Base-by-base conservation (phyloP, 2,113 vertebrate genomes). In the Psettodes erumei region DNA sequence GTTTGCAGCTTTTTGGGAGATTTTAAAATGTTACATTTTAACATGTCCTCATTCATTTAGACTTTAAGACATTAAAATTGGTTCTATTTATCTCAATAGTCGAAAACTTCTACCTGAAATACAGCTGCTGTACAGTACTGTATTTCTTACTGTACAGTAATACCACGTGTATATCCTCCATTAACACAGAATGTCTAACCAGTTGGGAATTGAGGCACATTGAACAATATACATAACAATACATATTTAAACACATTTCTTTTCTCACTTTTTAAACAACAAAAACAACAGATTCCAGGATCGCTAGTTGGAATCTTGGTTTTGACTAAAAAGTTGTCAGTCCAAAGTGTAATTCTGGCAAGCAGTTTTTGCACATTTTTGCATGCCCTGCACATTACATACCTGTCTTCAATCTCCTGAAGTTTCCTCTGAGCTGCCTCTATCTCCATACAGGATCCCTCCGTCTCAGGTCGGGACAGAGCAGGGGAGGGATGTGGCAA, bases 381-480 rank as follows among this genome's bases (percentile, higher is more conserved):
- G 1, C 5, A 30, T 25, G 35, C 10, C 1, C 6, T 25, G 21
- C 23, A 38, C 28, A 4, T 7, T 68, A 6, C 58, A 23, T 66
- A 94, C 94, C 94, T 90, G 68, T 94, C 91, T 79, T 95, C 94
- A 0, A 95, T 95, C 81, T 95, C 94, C 84, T 89, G 92, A 48
- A 95, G 91, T 69, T 75, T 94, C 75, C 90, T 93, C 71, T 95
- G 94, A 48, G 94, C 93, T 0, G 93, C 86, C 56, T 94, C 94
- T n/a, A 94, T 75, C 77, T 95, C 94, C 92, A 94, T 94, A 80
- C 91, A 86, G 77, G 87, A 91, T 30, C 68, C 82, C 42, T 92
- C 93, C 0, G 81, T 25, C 18, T 91, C 90, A 9, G 55, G 63
- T 53, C 70, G 68, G 27, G 71, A 4, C 21, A 66, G 12, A 4